Conservation (phyloP, 2,113 vertebrate species). For the Phodopus roborovskii region DNA sequence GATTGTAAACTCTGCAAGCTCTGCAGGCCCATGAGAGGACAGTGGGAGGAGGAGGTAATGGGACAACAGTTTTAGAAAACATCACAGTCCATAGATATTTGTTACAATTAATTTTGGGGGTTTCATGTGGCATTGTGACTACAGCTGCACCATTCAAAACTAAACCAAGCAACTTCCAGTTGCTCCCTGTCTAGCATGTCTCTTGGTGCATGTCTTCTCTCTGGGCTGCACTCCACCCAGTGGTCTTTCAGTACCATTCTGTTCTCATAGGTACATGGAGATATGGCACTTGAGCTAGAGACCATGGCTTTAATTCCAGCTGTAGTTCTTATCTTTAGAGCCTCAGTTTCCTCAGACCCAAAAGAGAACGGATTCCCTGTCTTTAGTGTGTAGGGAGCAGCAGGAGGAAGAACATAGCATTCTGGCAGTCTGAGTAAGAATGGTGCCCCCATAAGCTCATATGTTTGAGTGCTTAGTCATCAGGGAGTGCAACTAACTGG, state of each 20-base stretch:
- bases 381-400: background rate
- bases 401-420: rapidly evolving
- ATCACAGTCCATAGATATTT: background rate
- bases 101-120: background rate
- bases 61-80: background rate
- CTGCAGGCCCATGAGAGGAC: background rate
- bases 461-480: background rate
- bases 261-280: rapidly evolving
- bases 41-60: background rate
- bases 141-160: background rate
- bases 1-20: background rate
- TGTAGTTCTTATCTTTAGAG: no score
- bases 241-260: no score
- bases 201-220: rapidly evolving
- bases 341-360: background rate
- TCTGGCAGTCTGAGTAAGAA: background rate
- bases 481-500: background rate
- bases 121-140: background rate
- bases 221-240: no score
- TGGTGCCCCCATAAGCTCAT: background rate
- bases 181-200: rapidly evolving
- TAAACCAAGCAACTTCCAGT: rapidly evolving
- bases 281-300: background rate
- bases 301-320: background rate
- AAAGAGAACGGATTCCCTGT: background rate